These are phyloP conservation scores for Caenorhabditis sp. DNA, from an alignment of 2,888 invertebrate species.

Conservation along the genomic window DNA sequence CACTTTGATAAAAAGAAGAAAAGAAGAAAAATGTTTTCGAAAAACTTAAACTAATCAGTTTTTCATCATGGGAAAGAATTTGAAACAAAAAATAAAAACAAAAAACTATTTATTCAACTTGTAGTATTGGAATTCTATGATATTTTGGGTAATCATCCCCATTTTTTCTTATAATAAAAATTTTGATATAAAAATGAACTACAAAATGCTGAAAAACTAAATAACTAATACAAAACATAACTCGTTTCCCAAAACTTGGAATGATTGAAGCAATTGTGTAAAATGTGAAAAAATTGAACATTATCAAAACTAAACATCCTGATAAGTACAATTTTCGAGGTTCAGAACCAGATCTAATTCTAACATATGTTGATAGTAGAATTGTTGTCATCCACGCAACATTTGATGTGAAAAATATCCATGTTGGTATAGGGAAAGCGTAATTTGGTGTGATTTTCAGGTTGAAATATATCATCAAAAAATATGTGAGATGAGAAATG, in stretches of 20 bases:
- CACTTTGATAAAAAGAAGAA: background rate
- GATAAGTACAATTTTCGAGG: background rate
- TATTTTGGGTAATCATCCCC: background rate
- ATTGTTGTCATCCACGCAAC: conserved; percentile 21
- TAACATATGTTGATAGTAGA: conserved; percentile 12
- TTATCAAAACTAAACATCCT: conserved; percentile 9
- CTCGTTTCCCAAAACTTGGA: conserved; percentile 20
- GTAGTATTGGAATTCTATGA: background rate
- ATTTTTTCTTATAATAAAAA: background rate
- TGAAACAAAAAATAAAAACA: too few species aligned
- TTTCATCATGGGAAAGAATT: too few species aligned
- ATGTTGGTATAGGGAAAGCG: conserved; percentile 38
- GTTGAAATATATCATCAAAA: conserved; percentile 18
- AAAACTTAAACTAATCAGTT: too few species aligned
- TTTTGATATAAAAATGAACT: conserved; percentile 9
- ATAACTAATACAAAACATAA: conserved; percentile 9
- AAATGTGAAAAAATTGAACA: conserved; percentile 7
- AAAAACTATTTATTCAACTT: background rate
- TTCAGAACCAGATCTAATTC: conserved; percentile 1
- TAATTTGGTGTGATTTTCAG: conserved; percentile 22
- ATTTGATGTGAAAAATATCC: conserved; percentile 40
- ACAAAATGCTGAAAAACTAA: conserved; percentile 24
- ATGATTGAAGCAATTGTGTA: conserved; percentile 21
- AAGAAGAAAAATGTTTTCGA: too few species aligned
- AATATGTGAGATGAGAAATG: conserved; percentile 14